Evolutionary conservation across 2,888 invertebrate genomes (phyloP).

Genomic region (Drosophila ustulata): DNA sequence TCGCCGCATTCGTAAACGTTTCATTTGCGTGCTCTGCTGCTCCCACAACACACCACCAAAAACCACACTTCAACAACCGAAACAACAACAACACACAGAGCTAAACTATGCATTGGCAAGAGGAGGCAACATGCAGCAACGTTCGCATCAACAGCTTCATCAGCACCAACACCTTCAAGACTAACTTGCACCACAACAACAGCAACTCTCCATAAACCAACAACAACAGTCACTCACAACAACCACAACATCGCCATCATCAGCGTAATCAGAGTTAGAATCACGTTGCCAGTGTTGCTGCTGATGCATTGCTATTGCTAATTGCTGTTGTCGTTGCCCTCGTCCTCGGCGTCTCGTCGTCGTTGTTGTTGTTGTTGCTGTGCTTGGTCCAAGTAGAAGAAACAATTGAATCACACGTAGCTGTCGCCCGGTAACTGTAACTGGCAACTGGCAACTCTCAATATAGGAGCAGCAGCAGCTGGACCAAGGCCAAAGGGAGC

Average conservation of each 20-base stretch:
- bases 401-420: constrained; percentile 18
- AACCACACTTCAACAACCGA: constrained; percentile 12
- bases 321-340: not conserved
- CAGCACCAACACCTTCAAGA: constrained; percentile 22
- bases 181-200: constrained; percentile 19
- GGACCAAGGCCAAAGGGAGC: constrained; percentile 23
- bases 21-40: constrained; percentile 44
- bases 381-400: not conserved
- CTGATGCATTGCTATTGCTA: constrained; percentile 21
- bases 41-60: constrained; percentile 20
- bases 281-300: constrained; percentile 16
- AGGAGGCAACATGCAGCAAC: constrained; percentile 47
- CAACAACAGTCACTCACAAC: constrained; percentile 19
- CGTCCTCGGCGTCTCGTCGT: not conserved
- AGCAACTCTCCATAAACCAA: constrained; percentile 4
- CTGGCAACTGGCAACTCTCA: constrained; percentile 8
- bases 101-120: constrained; percentile 52
- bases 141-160: not conserved
- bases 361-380: constrained; percentile 4
- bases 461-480: constrained; percentile 21
- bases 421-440: not conserved
- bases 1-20: constrained; percentile 62
- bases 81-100: constrained; percentile 29
- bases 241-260: constrained; percentile 10
- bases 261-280: constrained; percentile 11